Conservation (phyloP, 2,888 invertebrate species). For the Plagodis dolabraria region DNA sequence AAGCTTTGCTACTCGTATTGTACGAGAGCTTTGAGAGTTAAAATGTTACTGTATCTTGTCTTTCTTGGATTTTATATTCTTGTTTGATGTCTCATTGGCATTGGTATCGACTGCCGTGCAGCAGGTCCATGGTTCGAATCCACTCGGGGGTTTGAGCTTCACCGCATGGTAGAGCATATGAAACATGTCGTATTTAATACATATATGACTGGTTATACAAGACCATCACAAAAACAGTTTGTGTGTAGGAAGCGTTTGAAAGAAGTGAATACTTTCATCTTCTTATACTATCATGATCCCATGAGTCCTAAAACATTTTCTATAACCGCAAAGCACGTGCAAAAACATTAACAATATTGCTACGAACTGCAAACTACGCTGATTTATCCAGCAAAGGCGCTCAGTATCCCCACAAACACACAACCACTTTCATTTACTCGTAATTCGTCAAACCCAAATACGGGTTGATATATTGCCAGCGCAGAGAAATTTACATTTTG, state of each 20-base stretch:
- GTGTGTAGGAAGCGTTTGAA: too few species aligned
- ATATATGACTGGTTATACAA: too few species aligned
- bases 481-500: constrained; percentile 66
- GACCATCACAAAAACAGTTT: too few species aligned
- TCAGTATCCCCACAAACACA: constrained; percentile 32
- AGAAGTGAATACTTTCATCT: too few species aligned
- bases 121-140: too few species aligned
- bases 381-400: constrained; percentile 21
- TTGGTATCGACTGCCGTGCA: too few species aligned
- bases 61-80: constrained; percentile 18
- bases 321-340: too few species aligned
- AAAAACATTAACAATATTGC: background rate
- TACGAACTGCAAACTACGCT: background rate
- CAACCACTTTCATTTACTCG: constrained; percentile 38
- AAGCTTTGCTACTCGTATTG: constrained; percentile 26
- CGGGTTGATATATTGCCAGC: constrained; percentile 52
- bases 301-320: too few species aligned
- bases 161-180: too few species aligned
- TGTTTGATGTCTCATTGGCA: too few species aligned
- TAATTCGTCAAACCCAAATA: constrained; percentile 48
- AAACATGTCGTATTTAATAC: background rate
- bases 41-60: constrained; percentile 31
- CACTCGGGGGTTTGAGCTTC: too few species aligned
- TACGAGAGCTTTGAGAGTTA: constrained; percentile 21
- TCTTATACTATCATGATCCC: too few species aligned